Percentiles rank a stretch among this genome's conserved stretches.
Evolutionary conservation across 2,113 vertebrate genomes (phyloP).

Genomic region (Panthera tigris): DNA sequence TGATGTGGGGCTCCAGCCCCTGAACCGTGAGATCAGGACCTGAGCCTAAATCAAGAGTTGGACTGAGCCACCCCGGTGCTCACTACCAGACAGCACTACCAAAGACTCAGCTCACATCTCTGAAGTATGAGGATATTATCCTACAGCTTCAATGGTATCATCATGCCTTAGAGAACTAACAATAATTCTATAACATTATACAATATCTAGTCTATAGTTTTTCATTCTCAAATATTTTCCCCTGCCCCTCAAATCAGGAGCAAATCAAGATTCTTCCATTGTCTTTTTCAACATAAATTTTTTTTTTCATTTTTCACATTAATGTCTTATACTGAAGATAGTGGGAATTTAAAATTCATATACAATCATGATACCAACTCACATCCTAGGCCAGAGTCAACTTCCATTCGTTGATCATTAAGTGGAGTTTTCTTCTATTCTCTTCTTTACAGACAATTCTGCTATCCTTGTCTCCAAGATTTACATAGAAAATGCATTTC

Average conservation of each 20-base stretch:
- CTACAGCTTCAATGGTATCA: neutral
- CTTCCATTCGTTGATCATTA: neutral
- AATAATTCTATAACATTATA: neutral
- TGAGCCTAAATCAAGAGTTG: too few relatives aligned
- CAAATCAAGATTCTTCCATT: neutral
- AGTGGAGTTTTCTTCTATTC: neutral
- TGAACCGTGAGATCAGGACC: too few relatives aligned
- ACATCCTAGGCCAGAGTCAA: neutral
- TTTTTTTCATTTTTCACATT: neutral
- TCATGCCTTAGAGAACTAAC: neutral
- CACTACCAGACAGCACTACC: too few relatives aligned
- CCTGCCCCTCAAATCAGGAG: neutral
- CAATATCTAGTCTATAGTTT: neutral
- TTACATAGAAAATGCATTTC: neutral
- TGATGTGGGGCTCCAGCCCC: too few relatives aligned
- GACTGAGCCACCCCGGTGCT: too few relatives aligned
- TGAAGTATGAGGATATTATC: neutral
- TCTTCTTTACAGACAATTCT: neutral
- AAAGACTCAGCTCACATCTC: neutral
- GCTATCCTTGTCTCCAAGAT: neutral
- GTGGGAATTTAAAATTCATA: neutral
- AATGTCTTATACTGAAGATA: neutral
- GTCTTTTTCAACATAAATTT: neutral
- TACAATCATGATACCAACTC: neutral
- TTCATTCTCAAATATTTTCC: neutral